Evolutionary conservation across 2,888 invertebrate genomes (phyloP), one percentile per base, ranked within the genome.

Genomic region (Sinhomidia bicolor): DNA sequence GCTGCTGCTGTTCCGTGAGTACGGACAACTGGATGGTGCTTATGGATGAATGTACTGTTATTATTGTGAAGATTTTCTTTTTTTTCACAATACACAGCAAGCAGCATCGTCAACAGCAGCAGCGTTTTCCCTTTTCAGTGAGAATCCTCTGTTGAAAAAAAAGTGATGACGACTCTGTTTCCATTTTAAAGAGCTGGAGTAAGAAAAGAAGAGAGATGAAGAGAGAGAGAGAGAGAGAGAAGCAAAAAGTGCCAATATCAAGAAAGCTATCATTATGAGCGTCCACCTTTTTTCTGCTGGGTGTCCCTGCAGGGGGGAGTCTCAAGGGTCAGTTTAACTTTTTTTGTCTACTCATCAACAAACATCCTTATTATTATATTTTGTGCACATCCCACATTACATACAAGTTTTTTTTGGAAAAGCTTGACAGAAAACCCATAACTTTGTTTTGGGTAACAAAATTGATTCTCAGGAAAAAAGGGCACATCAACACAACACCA

Each of bases 201-300:
- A 36, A 36, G 36, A 14, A 26, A 54, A 41, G n/a, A 26, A 41
- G n/a, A n/a, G 29, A 76, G 51, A 20, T 29, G 76, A 80, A 62
- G 57, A 41, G 26, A n/a, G 29, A 36, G 12, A 60, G 36, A 9
- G 57, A 60, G 57, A 23, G 12, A n/a, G 26, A 71, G 60, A 57
- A 44, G 78, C 14, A 78, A 85, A 86, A 86, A 85, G 68, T 80
- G 86, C 80, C 86, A 86, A 51, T 86, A 86, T 86, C 86, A 78
- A 78, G 29, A 47, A 76, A 62, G 60, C 78, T 85, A 78, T 78
- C 78, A 80, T 86, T 85, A 78, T 85, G 36, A 86, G 86, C 57
- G 80, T 86, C 86, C 86, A 86, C 86, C 86, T 86, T 86, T 85
- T 78, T 86, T 86, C 86, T 71, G 86, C 80, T 86, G 86, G 86